Evolutionary conservation across 2,888 invertebrate species (phyloP), one percentile per base, ranked within the genome.

Genomic region (Leucania comma): DNA sequence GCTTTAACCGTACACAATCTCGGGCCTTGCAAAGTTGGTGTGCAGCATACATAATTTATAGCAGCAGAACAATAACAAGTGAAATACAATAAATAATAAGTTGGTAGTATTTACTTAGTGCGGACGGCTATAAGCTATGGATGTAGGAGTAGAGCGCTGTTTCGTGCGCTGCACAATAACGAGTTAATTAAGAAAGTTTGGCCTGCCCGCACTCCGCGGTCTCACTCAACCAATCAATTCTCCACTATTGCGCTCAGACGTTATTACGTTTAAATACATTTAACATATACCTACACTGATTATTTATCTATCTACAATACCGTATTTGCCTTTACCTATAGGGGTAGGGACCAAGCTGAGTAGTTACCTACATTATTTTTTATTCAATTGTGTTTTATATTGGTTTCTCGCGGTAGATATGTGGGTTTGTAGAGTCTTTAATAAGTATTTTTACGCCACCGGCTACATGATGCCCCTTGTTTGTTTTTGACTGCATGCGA

Each of bases 131-230:
- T 80, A 76, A 71, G 75, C 72, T 81, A 82, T 78, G 75, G 78
- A 73, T 60, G 72, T 61, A 67, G 46, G 35, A 54, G 53, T 79
- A 70, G 4, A 38, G 48, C 54, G 42, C 42, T 72, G 69, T 66
- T 86, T 80, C 84, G 86, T 83, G 86, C 81, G 72, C 72, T 78
- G 81, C 83, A 88, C 86, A 87, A 88, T 90, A 88, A 88, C 84
- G 86, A 88, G 87, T 88, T 89, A 90, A 90, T 89, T 90, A 90
- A 87, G 87, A 89, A 90, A 90, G 87, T 90, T 90, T 80, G 82
- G 82, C 76, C 71, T 71, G 80, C 72, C 78, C 78, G 80, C 82
- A 81, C 81, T 80, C 77, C 72, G 88, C 83, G 88, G 87, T 86
- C 86, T 84, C 82, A 70, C 81, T 84, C 78, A 71, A 80, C 80